Evolutionary conservation across 2,888 invertebrate genomes (phyloP).

Genomic region (Sipha maydis): DNA sequence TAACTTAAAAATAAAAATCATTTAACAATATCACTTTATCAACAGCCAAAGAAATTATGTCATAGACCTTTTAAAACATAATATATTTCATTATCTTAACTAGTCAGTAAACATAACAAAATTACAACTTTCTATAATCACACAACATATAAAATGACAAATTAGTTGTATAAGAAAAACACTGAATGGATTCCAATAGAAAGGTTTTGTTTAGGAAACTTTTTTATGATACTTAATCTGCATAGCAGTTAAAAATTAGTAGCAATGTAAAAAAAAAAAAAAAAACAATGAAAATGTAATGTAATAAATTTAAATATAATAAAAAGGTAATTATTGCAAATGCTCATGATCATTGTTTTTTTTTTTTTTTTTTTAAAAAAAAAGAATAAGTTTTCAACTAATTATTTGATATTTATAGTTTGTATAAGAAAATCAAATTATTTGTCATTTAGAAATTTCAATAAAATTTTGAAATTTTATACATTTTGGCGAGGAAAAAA

Average conservation of each 20-base stretch:
- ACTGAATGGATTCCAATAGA: not conserved
- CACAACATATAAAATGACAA: not conserved
- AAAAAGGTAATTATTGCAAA: slow-evolving; percentile 53
- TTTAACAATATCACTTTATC: slow-evolving; percentile 57
- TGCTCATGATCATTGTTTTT: slow-evolving; percentile 24
- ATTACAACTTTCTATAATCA: not conserved
- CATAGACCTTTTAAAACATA: slow-evolving; percentile 17
- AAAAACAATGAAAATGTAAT: slow-evolving; percentile 40
- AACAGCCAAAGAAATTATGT: slow-evolving; percentile 54
- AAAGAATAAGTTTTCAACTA: not conserved
- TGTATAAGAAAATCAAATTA: slow-evolving; percentile 38
- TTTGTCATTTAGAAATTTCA: slow-evolving; percentile 2
- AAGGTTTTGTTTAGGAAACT: slow-evolving; percentile 18
- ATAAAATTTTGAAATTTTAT: slow-evolving; percentile 18
- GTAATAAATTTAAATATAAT: not conserved
- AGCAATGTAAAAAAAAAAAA: not conserved
- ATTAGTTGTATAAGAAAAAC: not conserved
- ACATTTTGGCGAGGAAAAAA: slow-evolving; percentile 9
- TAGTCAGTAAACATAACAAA: not conserved
- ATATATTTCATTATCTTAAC: slow-evolving; percentile 14
- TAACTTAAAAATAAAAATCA: slow-evolving; percentile 51
- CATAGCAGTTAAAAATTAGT: not conserved
- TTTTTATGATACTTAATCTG: not conserved
- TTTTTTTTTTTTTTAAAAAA: not conserved
- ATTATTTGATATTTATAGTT: not conserved